Evolutionary conservation across 1,140 invertebrate genomes (phyloP).

Genomic region (Ceratitis capitata): DNA sequence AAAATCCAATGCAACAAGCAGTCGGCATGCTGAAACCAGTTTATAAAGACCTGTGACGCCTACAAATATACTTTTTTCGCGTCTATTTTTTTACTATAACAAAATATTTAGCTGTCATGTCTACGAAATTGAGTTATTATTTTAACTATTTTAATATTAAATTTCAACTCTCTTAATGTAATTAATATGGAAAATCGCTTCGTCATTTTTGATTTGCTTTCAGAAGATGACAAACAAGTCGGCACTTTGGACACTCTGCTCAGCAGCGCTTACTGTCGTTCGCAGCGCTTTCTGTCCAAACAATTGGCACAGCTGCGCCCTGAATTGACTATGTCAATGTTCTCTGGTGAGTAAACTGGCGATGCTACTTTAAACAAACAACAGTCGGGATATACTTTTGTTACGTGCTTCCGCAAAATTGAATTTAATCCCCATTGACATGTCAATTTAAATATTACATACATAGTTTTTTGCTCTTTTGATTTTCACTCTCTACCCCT

Average conservation of each 20-base stretch:
- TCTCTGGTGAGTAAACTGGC: conserved; percentile 78
- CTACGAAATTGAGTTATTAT: neutral
- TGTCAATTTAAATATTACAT: neutral
- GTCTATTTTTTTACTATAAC: neutral
- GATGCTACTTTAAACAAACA: neutral
- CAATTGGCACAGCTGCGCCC: conserved; percentile 94
- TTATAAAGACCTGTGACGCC: neutral
- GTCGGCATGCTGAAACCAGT: neutral
- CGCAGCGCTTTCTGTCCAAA: conserved; percentile 89
- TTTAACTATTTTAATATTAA: neutral
- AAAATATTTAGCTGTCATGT: neutral
- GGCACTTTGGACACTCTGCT: conserved; percentile 83
- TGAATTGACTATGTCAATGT: conserved; percentile 98
- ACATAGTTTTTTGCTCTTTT: neutral
- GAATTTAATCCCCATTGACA: neutral
- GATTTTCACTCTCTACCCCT: conserved; percentile 14
- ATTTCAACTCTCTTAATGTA: neutral
- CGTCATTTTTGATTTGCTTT: conserved; percentile 44
- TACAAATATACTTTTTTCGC: neutral
- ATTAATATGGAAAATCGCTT: neutral
- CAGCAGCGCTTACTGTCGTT: conserved; percentile 87
- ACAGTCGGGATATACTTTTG: neutral
- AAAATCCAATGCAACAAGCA: neutral
- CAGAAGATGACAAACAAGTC: conserved; percentile 74
- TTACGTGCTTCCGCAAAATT: neutral